Percentiles rank a stretch among this genome's conserved stretches.
phyloP scores from a whole-genome alignment of 1,140 invertebrate species.

The Lepidurus packardi region DNA sequence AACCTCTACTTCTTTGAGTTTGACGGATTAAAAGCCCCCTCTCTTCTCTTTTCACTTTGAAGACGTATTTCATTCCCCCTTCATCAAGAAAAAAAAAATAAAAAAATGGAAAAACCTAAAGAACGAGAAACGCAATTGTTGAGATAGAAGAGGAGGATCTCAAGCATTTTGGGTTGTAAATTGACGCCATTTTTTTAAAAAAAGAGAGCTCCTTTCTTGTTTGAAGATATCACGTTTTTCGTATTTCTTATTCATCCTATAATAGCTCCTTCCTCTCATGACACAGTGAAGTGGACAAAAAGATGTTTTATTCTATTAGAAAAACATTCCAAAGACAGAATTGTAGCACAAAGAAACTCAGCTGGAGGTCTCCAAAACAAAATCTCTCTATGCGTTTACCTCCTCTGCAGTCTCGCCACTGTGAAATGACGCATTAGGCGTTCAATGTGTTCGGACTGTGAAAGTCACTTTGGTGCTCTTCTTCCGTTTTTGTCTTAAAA shows the following conservation, averaged over 20 bases:
- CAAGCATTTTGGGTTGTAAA: too few species aligned
- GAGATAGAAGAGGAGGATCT: not conserved
- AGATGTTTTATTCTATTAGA: not conserved
- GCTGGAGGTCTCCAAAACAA: not conserved
- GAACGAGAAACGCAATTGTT: not conserved
- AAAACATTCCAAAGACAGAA: not conserved
- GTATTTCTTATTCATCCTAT: too few species aligned
- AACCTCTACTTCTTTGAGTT: not conserved
- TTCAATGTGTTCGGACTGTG: not conserved
- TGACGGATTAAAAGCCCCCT: not conserved
- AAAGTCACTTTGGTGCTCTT: not conserved
- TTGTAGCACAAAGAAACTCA: slow-evolving; percentile 9
- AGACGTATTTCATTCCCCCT: not conserved
- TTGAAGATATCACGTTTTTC: too few species aligned
- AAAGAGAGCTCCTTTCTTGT: too few species aligned
- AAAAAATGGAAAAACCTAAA: not conserved
- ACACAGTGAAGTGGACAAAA: not conserved
- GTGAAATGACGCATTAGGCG: not conserved
- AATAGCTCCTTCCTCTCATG: too few species aligned
- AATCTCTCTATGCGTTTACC: too few species aligned
- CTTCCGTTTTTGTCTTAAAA: not conserved
- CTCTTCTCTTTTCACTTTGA: not conserved
- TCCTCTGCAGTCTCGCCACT: too few species aligned
- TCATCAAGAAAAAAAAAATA: not conserved
- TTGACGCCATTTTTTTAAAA: too few species aligned